Percentiles rank a stretch among this genome's conserved stretches.
phyloP scores from a whole-genome alignment of 2,888 invertebrate species.

The Furcula furcula region DNA sequence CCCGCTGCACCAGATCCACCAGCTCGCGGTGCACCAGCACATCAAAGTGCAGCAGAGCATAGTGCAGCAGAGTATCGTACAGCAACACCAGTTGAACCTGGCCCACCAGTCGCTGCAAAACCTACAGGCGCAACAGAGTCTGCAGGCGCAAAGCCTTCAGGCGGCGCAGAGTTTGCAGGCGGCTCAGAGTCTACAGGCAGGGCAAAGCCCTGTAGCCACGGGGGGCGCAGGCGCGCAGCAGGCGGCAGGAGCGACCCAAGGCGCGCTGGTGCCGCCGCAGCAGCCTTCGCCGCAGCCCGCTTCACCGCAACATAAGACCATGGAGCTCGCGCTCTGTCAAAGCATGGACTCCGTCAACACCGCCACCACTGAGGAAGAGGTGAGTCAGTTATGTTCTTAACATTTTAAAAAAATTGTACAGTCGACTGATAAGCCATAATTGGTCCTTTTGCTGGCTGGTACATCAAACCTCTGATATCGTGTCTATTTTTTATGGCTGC shows the following conservation, averaged over 20 bases:
- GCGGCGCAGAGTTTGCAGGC: slow-evolving; percentile 52
- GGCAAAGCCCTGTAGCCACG: slow-evolving; percentile 63
- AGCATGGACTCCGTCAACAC: slow-evolving; percentile 99
- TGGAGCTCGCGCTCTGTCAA: slow-evolving; percentile 92
- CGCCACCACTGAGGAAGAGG: slow-evolving; percentile 98
- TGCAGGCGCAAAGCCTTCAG: slow-evolving; percentile 54
- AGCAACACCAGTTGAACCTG: slow-evolving; percentile 74
- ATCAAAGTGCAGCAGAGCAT: slow-evolving; percentile 76
- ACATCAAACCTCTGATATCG: no score
- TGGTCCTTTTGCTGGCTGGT: no score
- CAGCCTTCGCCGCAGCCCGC: slow-evolving; percentile 67
- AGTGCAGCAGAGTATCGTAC: slow-evolving; percentile 75
- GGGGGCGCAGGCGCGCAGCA: slow-evolving; percentile 65
- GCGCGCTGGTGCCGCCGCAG: slow-evolving; percentile 73
- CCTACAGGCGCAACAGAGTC: slow-evolving; percentile 59
- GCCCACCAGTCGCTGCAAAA: slow-evolving; percentile 73
- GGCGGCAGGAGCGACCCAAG: slow-evolving; percentile 61
- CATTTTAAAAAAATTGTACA: no score
- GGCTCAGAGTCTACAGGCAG: slow-evolving; percentile 48
- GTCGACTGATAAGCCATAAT: no score
- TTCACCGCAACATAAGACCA: slow-evolving; percentile 74
- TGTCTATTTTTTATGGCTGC: no score
- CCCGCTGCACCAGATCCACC: slow-evolving; percentile 70
- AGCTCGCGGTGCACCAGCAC: slow-evolving; percentile 74
- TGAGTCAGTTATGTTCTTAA: no score